Conservation (phyloP, 2,888 invertebrate genomes). For the Nomada goodeniana region DNA sequence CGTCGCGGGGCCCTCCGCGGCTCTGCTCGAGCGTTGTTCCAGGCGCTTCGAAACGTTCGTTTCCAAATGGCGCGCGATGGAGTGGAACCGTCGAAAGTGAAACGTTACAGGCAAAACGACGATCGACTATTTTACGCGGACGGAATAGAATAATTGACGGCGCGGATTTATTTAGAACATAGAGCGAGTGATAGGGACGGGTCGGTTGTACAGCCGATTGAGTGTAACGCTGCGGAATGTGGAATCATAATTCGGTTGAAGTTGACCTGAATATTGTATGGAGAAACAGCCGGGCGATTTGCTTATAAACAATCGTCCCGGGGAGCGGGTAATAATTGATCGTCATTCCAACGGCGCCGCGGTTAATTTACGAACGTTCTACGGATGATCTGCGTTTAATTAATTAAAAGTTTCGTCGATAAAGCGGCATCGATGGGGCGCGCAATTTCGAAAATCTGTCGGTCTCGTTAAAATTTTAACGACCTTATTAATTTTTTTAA, state of each 20-base stretch:
- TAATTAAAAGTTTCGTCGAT: conserved; percentile 25
- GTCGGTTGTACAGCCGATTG: too few species aligned
- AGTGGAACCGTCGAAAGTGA: too few species aligned
- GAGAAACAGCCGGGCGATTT: neutral
- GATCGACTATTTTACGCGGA: too few species aligned
- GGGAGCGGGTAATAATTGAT: neutral
- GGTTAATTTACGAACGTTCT: neutral
- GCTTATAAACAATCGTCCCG: neutral
- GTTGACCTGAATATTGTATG: neutral
- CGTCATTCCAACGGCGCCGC: neutral
- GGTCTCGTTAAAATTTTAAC: conserved; percentile 25
- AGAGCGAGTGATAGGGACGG: too few species aligned
- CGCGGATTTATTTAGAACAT: neutral
- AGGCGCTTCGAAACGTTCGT: neutral
- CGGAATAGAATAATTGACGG: neutral
- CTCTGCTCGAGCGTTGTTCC: conserved; percentile 4
- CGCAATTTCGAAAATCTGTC: conserved; percentile 16
- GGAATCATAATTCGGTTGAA: neutral
- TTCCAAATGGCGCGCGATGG: too few species aligned
- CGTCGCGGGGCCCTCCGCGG: conserved; percentile 37
- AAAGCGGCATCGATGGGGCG: neutral
- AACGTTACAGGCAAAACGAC: neutral
- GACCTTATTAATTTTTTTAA: conserved; percentile 22
- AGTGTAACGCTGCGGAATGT: too few species aligned
- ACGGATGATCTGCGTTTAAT: neutral